A percentile compares a stretch with the other conserved stretches of the same genome.
phyloP scores from a whole-genome alignment of 2,113 vertebrate species.

The Oxyura jamaicensis region DNA sequence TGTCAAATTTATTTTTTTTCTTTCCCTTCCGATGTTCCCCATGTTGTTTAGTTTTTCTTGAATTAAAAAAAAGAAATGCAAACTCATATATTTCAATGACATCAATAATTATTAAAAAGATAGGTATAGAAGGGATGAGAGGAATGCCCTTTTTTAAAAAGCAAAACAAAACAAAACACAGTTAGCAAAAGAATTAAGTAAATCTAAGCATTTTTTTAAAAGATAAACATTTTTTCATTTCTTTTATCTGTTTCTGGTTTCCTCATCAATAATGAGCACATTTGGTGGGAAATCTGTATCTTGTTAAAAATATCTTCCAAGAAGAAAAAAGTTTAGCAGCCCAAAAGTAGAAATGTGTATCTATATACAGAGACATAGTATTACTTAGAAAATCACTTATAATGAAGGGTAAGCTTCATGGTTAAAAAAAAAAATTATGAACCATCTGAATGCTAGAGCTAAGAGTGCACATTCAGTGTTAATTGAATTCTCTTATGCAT shows the following conservation, averaged over 20 bases:
- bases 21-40: not conserved
- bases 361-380: not conserved
- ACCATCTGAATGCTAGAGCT: not conserved
- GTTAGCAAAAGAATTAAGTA: not conserved
- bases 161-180: not conserved
- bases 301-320: slow-evolving; percentile 33
- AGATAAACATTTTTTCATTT: not conserved
- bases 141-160: not conserved
- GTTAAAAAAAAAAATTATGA: not conserved
- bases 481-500: not conserved
- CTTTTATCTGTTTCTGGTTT: not conserved
- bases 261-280: not conserved
- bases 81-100: not conserved
- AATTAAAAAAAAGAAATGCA: not conserved
- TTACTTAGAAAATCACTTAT: not conserved
- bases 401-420: not conserved
- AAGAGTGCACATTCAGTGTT: not conserved
- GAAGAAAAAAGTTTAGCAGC: not conserved
- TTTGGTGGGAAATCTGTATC: slow-evolving; percentile 11
- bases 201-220: not conserved
- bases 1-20: not conserved
- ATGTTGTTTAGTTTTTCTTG: not conserved
- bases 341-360: not conserved
- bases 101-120: not conserved
- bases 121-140: not conserved